Base-by-base conservation (phyloP, 2,113 vertebrate genomes). In the Ibidorhyncha struthersii region DNA sequence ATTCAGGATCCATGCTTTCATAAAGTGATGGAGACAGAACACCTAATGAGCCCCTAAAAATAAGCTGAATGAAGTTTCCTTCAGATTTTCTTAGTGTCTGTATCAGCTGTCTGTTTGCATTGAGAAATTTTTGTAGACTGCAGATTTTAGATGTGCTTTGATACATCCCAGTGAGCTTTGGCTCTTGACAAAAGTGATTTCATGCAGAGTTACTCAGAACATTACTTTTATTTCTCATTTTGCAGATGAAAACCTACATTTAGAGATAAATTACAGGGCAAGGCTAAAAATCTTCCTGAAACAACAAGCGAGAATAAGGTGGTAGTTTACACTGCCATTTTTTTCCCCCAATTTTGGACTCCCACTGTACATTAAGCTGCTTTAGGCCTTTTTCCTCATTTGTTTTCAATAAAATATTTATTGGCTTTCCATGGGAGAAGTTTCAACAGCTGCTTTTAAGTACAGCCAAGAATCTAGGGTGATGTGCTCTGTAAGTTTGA, bases 331-430 rank as follows among this genome's bases (percentile, higher is more conserved):
- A 0, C 11, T 82, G 47, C 11, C 11, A 3, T 9, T 79, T 71
- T 84, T 41, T 61, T 43, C 12, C 34, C n/a, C n/a, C 8, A 16
- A 11, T 9, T 56, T 41, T 71, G 50, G 38, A 40, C 52, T 89
- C 56, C 25, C 7, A 13, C 66, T 89, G 85, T 41, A 59, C 30
- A 40, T 4, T 22, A 40, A 84, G 32, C 45, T 77, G 55, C 91
- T 90, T 79, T 55, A 85, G 73, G 86, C 78, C 17, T 85, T 91
- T 94, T 94, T 80, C 82, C 66, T 50, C 5, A 0, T 94, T 87
- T 91, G 41, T 82, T 93, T 94, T 80, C 3, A 0, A 66, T 97
- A 69, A 96, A 95, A 94, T 90, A 95, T 93, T 93, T 80, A 95
- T 87, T 82, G 26, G 20, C 40, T 38, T 84, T 97, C 53, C 25